These are phyloP conservation scores for Sylvia atricapilla DNA, from an alignment of 2,113 vertebrate genomes.

Conservation along the genomic window DNA sequence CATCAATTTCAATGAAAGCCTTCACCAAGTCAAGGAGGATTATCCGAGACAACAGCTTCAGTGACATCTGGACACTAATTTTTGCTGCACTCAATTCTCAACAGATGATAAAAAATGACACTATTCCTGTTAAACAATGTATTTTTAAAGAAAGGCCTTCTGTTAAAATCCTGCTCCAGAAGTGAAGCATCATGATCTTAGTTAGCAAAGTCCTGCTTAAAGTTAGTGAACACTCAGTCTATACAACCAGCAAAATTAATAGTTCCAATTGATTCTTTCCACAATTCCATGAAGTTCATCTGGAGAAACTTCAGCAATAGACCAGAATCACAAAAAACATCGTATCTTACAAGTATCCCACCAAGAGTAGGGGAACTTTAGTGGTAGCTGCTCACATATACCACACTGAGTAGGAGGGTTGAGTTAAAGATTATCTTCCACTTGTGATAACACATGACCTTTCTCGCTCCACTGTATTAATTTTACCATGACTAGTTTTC, in stretches of 20 bases:
- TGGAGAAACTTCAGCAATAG: background rate
- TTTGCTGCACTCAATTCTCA: background rate
- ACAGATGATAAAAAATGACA: background rate
- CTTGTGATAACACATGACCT: background rate
- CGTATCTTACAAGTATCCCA: background rate
- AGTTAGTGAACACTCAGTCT: background rate
- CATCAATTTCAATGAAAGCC: background rate
- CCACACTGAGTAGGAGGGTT: background rate
- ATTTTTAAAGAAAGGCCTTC: background rate
- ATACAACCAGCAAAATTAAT: background rate
- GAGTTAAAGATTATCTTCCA: background rate
- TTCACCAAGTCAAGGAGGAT: background rate
- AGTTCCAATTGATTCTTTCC: background rate
- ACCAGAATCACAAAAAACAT: background rate
- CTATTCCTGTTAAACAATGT: background rate
- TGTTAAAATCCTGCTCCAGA: background rate
- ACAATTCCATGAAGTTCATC: background rate
- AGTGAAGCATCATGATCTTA: background rate
- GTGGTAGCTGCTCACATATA: background rate
- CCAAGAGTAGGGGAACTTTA: background rate
- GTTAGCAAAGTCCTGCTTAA: background rate
- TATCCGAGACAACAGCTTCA: background rate
- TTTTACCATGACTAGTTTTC: background rate
- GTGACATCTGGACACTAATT: background rate
- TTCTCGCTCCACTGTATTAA: background rate